Percentiles rank a stretch among this genome's conserved stretches.
Evolutionary conservation across 2,888 invertebrate genomes (phyloP).

Genomic region (Melangyna quadrimaculata): DNA sequence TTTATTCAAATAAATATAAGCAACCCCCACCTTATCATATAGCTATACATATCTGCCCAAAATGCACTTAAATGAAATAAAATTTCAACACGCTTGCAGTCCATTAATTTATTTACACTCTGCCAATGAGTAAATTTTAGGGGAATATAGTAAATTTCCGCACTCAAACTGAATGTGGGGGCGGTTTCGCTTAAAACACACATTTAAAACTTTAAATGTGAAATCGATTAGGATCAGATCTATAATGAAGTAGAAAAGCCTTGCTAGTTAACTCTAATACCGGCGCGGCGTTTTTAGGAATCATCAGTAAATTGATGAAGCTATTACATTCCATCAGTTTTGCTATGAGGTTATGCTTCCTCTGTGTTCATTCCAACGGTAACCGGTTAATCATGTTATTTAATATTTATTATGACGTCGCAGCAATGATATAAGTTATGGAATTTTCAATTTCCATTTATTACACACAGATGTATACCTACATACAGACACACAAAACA

Average conservation of each 20-base stretch:
- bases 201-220: not conserved
- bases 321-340: no score
- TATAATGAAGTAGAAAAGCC: not conserved
- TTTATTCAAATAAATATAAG: not conserved
- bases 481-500: no score
- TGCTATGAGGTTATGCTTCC: no score
- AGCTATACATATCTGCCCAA: not conserved
- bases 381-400: constrained; percentile 50
- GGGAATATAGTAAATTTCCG: not conserved
- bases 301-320: not conserved
- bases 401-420: constrained; percentile 52
- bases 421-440: constrained; percentile 43
- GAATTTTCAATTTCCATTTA: constrained; percentile 22
- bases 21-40: not conserved
- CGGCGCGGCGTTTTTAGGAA: not conserved
- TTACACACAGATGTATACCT: no score
- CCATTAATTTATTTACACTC: constrained; percentile 42
- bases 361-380: not conserved
- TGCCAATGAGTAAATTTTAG: constrained; percentile 15
- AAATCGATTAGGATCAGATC: not conserved
- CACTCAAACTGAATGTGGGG: not conserved
- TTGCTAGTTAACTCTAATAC: not conserved
- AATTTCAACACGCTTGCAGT: constrained; percentile 35
- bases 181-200: not conserved
- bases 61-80: constrained; percentile 26